Base-by-base conservation (phyloP, 2,888 invertebrate genomes). In the Drosophila borborema region DNA sequence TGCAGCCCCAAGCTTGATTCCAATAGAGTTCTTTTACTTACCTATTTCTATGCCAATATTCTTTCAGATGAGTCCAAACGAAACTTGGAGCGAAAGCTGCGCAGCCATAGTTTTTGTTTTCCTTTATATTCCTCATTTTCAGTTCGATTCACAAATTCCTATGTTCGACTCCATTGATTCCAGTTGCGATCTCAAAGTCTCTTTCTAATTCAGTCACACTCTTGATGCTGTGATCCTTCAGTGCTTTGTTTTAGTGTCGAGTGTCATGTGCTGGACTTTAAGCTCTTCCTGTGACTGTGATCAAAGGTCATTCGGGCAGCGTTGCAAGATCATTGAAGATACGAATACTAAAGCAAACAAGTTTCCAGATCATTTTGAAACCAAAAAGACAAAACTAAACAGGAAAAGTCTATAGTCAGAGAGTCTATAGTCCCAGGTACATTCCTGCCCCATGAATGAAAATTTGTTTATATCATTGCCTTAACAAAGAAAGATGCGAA, bases 1-100 rank as follows among this genome's bases (percentile, higher is more conserved):
- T 1, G 5, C 41, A 55, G 20, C 40, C 41, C 2, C 0, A 1
- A 55, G 12, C n/a, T 31, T 2, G 14, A 7, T 2, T 16, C 23
- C n/a, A 3, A 4, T 20, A 14, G 53, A 23, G 36, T 1, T 3
- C 12, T 1, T 3, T n/a, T 48, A 82, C 67, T 81, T 85, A 81
- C 61, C 55, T 67, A 85, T 85, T 81, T 85, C 51, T 54, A 59
- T 80, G 76, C 64, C 58, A 55, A 18, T 80, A 34, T 77, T 68
- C 36, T 84, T 81, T 85, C 81, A 81, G 86, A 82, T 85, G 46
- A 66, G 64, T 31, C 41, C n/a, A 41, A 43, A 6, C 66, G 45
- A 72, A 75, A 58, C 70, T 81, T 82, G 62, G 55, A 62, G 63
- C 66, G 72, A 23, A 16, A 60, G 18, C 18, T 14, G 18, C 43